Percentiles rank a stretch among this genome's conserved stretches.
These are phyloP conservation scores for Tipula helvola DNA, from an alignment of 2,888 invertebrate species.

Conservation along the genomic window DNA sequence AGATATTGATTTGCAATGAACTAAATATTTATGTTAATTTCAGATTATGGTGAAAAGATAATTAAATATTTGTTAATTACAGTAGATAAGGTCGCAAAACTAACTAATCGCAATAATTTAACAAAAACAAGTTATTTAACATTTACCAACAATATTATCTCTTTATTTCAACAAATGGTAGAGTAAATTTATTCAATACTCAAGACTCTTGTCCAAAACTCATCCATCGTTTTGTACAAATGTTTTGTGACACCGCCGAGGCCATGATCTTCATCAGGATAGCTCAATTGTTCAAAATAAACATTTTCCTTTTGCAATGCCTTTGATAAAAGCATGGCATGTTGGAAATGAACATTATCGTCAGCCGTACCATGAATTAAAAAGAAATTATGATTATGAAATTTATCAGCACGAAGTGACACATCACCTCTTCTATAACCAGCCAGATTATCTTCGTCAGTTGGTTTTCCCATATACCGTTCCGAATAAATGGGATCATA, in stretches of 20 bases:
- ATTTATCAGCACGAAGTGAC: conserved; percentile 45
- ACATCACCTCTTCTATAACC: conserved; percentile 66
- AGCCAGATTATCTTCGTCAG: conserved; percentile 49
- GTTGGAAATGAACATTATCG: conserved; percentile 83
- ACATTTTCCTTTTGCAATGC: conserved; percentile 64
- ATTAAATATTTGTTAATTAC: too few relatives aligned
- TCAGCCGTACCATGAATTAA: conserved; percentile 83
- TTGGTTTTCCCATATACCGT: conserved; percentile 80
- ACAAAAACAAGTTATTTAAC: too few relatives aligned
- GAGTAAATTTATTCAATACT: conserved; percentile 19
- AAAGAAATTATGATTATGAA: conserved; percentile 59
- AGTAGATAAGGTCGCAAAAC: too few relatives aligned
- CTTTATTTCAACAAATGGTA: background rate
- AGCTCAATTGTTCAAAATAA: conserved; percentile 68
- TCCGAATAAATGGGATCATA: conserved; percentile 94
- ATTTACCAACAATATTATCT: too few relatives aligned
- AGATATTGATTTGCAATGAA: too few relatives aligned
- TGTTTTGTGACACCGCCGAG: conserved; percentile 58
- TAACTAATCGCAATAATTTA: too few relatives aligned
- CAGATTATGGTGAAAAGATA: too few relatives aligned
- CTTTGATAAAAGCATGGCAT: conserved; percentile 67
- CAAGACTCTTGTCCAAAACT: conserved; percentile 57
- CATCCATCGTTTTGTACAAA: conserved; percentile 71
- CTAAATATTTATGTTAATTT: too few relatives aligned
- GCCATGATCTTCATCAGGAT: conserved; percentile 76